Conservation (phyloP, 1,140 invertebrate species). For the Parapsyche elsis region DNA sequence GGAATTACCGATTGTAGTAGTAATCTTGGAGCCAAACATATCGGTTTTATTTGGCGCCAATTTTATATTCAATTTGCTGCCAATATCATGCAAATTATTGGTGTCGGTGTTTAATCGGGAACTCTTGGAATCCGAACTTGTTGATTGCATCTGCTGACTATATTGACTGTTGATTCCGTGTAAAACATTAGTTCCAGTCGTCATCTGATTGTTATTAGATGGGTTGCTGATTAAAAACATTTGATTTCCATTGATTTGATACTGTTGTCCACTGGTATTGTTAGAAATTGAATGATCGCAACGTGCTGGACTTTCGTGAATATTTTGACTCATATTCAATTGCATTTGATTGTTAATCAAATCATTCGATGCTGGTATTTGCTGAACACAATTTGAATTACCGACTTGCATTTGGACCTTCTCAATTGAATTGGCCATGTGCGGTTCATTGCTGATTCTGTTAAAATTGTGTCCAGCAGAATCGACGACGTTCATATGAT, state of each 20-base stretch:
- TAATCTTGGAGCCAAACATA: slow-evolving; percentile 45
- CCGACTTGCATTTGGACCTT: slow-evolving; percentile 62
- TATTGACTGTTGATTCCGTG: slow-evolving; percentile 26
- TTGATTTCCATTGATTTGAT: slow-evolving; percentile 45
- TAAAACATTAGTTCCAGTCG: slow-evolving; percentile 29
- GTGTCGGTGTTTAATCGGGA: slow-evolving; percentile 42
- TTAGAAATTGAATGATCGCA: slow-evolving; percentile 46
- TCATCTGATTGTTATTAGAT: slow-evolving; percentile 28
- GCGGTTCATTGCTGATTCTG: slow-evolving; percentile 26
- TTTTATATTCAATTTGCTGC: slow-evolving; percentile 29
- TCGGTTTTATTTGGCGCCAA: slow-evolving; percentile 14
- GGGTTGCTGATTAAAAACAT: slow-evolving; percentile 48
- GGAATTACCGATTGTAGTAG: slow-evolving; percentile 37
- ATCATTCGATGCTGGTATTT: slow-evolving; percentile 62
- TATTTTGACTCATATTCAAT: slow-evolving; percentile 35
- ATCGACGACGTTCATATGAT: slow-evolving; percentile 24
- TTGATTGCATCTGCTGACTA: slow-evolving; percentile 29
- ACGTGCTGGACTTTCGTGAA: slow-evolving; percentile 10
- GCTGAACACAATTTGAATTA: slow-evolving; percentile 62
- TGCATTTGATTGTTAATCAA: slow-evolving; percentile 47
- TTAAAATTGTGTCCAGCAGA: slow-evolving; percentile 40
- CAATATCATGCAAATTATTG: slow-evolving; percentile 29
- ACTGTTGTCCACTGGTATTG: slow-evolving; percentile 43
- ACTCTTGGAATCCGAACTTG: not conserved
- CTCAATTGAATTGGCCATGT: slow-evolving; percentile 61